These are phyloP conservation scores for Dryobates pubescens DNA, from an alignment of 2,797 vertebrate genomes.

Conservation along the genomic window DNA sequence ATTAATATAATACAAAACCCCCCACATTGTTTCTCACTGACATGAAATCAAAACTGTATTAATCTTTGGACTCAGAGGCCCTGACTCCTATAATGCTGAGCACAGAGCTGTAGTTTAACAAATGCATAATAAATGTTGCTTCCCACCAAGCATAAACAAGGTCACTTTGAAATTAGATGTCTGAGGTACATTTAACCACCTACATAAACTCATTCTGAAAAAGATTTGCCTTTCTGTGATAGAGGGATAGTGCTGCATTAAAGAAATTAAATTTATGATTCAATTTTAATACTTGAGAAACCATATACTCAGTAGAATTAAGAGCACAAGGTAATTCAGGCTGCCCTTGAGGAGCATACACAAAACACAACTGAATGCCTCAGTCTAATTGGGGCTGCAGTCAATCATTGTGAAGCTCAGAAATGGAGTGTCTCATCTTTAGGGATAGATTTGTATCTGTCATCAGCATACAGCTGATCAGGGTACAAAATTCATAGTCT, in stretches of 20 bases:
- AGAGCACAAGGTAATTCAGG: constrained; percentile 8
- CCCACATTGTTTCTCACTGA: background rate
- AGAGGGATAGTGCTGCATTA: constrained; percentile 38
- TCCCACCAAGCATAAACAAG: constrained; percentile 14
- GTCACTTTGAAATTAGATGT: constrained; percentile 46
- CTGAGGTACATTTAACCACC: constrained; percentile 23
- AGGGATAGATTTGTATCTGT: background rate
- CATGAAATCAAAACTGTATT: background rate
- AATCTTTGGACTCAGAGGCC: background rate
- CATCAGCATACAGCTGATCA: background rate
- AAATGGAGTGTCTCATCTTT: background rate
- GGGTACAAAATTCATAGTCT: background rate
- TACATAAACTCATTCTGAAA: constrained; percentile 22
- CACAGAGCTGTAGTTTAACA: background rate
- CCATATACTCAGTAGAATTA: constrained; percentile 25
- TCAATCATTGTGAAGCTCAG: constrained; percentile 40
- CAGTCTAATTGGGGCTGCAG: constrained; percentile 15
- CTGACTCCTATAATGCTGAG: background rate
- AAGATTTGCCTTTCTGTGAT: constrained; percentile 35
- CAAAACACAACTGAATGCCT: constrained; percentile 1
- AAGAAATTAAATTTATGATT: constrained; percentile 60
- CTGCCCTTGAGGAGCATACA: constrained; percentile 36
- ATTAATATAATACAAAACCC: background rate
- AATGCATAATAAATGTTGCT: constrained; percentile 22
- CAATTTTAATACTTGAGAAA: constrained; percentile 22